phyloP scores from a whole-genome alignment of 2,113 vertebrate species.

The Lophius piscatorius region DNA sequence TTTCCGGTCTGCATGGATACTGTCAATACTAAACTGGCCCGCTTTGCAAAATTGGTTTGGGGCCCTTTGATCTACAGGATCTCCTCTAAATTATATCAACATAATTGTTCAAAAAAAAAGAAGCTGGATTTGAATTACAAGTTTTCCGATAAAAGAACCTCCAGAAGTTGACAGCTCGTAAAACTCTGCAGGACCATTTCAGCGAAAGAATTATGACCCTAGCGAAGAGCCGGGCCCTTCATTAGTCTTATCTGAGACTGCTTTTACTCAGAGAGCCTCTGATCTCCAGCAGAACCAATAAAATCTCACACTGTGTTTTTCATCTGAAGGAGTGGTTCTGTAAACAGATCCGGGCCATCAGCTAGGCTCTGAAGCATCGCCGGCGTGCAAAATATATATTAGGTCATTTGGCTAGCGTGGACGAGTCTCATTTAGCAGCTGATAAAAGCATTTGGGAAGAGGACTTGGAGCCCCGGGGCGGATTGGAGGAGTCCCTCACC shows the following conservation, averaged over 20 bases:
- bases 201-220: no score
- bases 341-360: constrained; percentile 43
- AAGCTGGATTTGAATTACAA: no score
- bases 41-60: no score
- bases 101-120: no score
- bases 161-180: no score
- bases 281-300: constrained; percentile 42
- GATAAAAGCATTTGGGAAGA: constrained; percentile 65
- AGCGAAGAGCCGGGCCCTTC: no score
- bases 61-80: no score
- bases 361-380: constrained; percentile 7
- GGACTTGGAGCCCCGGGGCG: constrained; percentile 35
- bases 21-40: no score
- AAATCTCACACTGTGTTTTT: constrained; percentile 36
- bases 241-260: neutral
- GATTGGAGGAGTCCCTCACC: constrained; percentile 46
- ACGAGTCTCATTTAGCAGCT: constrained; percentile 60
- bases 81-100: no score
- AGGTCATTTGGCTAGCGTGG: constrained; percentile 39
- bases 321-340: constrained; percentile 25
- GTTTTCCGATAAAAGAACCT: no score
- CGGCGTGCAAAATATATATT: constrained; percentile 22
- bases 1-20: no score
- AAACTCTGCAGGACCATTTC: no score
- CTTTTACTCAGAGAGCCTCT: neutral